Conservation (phyloP, 1,140 invertebrate species). For the Dinothrombium tinctorium region DNA sequence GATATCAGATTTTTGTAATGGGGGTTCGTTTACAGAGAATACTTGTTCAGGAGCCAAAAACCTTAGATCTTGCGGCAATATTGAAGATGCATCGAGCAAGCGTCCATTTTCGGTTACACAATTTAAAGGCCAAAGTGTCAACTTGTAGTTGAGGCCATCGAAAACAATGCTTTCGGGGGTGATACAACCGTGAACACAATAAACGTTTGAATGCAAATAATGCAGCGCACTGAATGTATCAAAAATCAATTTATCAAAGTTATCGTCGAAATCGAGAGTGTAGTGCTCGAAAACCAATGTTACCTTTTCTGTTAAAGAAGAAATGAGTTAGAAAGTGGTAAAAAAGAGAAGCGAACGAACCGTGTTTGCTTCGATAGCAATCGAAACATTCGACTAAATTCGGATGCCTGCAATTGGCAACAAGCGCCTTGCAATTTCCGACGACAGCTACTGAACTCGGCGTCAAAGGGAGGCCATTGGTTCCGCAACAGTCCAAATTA, state of each 20-base stretch:
- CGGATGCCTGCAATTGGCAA: slow-evolving; percentile 39
- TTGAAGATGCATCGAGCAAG: slow-evolving; percentile 1
- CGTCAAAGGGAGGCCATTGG: slow-evolving; percentile 78
- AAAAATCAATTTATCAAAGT: slow-evolving; percentile 5
- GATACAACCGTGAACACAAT: slow-evolving; percentile 9
- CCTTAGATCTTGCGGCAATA: slow-evolving; percentile 6
- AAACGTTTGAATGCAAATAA: slow-evolving; percentile 9
- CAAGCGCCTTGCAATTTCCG: slow-evolving; percentile 43
- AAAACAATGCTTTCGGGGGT: slow-evolving; percentile 6
- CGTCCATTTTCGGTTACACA: slow-evolving; percentile 8
- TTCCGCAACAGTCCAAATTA: slow-evolving; percentile 50
- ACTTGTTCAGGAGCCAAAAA: slow-evolving; percentile 10
- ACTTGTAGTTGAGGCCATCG: slow-evolving; percentile 4
- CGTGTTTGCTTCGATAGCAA: slow-evolving; percentile 76
- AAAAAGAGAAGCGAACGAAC: slow-evolving; percentile 27
- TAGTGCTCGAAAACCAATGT: slow-evolving; percentile 12
- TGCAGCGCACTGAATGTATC: slow-evolving; percentile 4
- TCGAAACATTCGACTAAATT: slow-evolving; percentile 66
- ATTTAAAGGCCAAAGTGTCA: slow-evolving; percentile 11
- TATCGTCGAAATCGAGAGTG: not conserved
- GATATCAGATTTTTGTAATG: slow-evolving; percentile 46
- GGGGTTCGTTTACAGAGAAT: not conserved
- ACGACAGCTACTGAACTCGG: slow-evolving; percentile 85
- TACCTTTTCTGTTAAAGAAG: slow-evolving; percentile 10
- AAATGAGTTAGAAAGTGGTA: not conserved